phyloP scores from a whole-genome alignment of 2,888 invertebrate species.

The Drosophila quinaria region DNA sequence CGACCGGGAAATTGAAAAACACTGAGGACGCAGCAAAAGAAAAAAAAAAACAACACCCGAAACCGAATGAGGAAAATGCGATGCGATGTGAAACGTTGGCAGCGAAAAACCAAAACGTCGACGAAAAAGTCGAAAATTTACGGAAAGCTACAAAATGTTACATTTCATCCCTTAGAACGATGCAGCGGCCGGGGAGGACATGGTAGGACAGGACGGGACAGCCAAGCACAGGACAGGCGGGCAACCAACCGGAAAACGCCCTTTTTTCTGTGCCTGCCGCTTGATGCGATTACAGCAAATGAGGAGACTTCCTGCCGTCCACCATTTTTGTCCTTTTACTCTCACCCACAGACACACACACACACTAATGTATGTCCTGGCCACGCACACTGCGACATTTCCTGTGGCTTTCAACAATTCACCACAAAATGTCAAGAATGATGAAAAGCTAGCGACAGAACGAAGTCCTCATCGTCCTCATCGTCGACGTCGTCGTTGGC shows the following conservation, averaged over 20 bases:
- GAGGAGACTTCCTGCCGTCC: conserved; percentile 81
- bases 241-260: conserved; percentile 85
- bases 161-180: conserved; percentile 72
- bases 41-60: conserved; percentile 23
- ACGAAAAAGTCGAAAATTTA: conserved; percentile 80
- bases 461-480: conserved; percentile 39
- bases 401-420: conserved; percentile 86
- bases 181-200: conserved; percentile 5
- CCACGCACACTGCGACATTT: conserved; percentile 65
- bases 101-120: conserved; percentile 70
- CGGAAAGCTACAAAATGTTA: conserved; percentile 83
- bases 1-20: conserved; percentile 45
- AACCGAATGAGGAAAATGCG: conserved; percentile 55
- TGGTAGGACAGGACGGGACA: conserved; percentile 20
- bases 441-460: conserved; percentile 81
- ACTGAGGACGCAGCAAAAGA: conserved; percentile 28
- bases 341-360: conserved; percentile 32
- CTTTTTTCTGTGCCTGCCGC: conserved; percentile 75
- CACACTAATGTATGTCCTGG: conserved; percentile 17
- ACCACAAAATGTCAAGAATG: conserved; percentile 86
- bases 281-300: conserved; percentile 81
- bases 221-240: conserved; percentile 55
- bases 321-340: conserved; percentile 70
- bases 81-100: conserved; percentile 30
- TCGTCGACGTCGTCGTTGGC: conserved; percentile 37